Base-by-base conservation (phyloP, 1,140 invertebrate genomes). In the Drosophila erecta region DNA sequence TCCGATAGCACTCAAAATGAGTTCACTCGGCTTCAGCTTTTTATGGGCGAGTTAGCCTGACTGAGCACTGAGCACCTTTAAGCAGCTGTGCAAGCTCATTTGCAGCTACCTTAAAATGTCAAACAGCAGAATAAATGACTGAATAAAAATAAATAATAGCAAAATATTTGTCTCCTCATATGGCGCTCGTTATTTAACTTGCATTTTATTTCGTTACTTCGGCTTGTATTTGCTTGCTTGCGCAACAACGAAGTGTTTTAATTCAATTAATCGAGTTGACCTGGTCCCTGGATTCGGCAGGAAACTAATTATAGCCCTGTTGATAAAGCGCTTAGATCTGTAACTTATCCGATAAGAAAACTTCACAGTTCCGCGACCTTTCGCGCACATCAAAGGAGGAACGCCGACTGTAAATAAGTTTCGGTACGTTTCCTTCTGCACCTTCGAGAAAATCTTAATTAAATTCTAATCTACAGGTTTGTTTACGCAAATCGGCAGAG, bases 71-170 rank as follows among this genome's bases (percentile, higher is more conserved):
- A 40, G 44, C 65, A 70, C n/a, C 53, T 30, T 10, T 47, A 41
- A 37, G 60, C 79, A 81, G 79, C 79, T 81, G 79, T 83, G 74
- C 74, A 81, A 81, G 79, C 79, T 81, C 46, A 81, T 81, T 81
- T 81, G 79, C 57, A 51, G 79, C 54, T 49, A 49, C 51, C 67
- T 71, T 49, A 49, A 70, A 57, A 49, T 43, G 43, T 49, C 67
- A 57, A 57, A 65, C 22, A 20, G 30, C 15, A 44, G 49, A 51
- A 20, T 62, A 64, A 64, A 44, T 64, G 59, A 33, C 15, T 40
- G 54, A 69, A 69, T 70, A 40, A 70, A 38, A 70, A 70, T 70
- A 70, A 57, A 57, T 49, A 70, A 49, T 49, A 69, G 20, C 35
- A 40, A 57, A 70, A 49, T 57, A 49, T 70, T 67, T 70, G 51